Base-by-base conservation (phyloP, 2,113 vertebrate genomes). In the Gorilla gorilla region DNA sequence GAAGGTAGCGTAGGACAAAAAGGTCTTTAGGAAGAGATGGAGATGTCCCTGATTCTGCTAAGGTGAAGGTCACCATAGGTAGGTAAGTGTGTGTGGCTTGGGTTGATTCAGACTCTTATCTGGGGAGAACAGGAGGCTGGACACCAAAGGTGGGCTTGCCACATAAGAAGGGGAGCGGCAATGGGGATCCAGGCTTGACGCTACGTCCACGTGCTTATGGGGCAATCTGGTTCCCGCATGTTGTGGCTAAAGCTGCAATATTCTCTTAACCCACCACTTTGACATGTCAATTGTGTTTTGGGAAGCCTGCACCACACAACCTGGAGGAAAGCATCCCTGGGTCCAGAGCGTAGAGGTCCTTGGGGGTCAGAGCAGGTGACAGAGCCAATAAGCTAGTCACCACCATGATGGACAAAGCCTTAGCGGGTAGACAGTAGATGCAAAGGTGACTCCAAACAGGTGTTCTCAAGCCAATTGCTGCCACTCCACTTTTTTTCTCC, bases 111-210 rank as follows among this genome's bases (percentile, higher is more conserved):
- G 27, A 32, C 3, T 22, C 3, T 7, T 23, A 0, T 40, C 73
- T n/a, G 5, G 25, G 45, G 1, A 6, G 57, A 20, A 10, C 9
- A 70, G 25, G 20, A 45, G 25, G 23, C 4, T 0, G 8, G 32
- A 16, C 0, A 1, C 14, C 13, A 13, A 2, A 10, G 30, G 12
- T 0, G 7, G 22, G 3, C 17, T 52, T 11, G 6, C 1, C n/a
- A 22, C n/a, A 6, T 1, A 5, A 23, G 25, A 1, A 30, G 8
- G 22, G 3, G 17, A 6, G 4, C 2, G 0, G 3, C 17, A 30
- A 1, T 64, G 40, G 2, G 3, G 35, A 3, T 0, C 0, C 27
- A 2, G 23, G 6, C 25, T 40, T 8, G 38, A 20, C 0, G 3
- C 4, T 27, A 20, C 3, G 13, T n/a, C 40, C 5, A 0, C 9